Base-by-base conservation (phyloP, 2,113 vertebrate species). In the Pteronura brasiliensis region DNA sequence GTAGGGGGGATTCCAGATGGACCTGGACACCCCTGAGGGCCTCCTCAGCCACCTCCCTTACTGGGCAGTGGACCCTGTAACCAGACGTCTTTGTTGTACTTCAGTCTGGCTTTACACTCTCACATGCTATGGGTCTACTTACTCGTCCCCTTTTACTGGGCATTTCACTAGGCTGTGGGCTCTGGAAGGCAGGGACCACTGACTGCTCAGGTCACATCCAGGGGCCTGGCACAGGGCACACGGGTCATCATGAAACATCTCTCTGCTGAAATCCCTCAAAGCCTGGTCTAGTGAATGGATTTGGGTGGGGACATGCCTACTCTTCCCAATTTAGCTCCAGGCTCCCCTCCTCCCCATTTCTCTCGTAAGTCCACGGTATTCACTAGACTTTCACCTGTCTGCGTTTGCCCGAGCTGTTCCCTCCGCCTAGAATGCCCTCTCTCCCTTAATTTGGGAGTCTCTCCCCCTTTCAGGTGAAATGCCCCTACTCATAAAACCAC, bases 21-120 rank as follows among this genome's bases (percentile, higher is more conserved):
- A 80, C 76, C 27, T 63, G 63, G 94, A 87, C 72, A 72, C 27
- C 25, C 25, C n/a, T 0, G 34, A 89, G 77, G 52, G 9, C 12
- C 17, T 36, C 52, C 72, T 25, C 1, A 47, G 44, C 63, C 88
- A 42, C 63, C 21, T 12, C 55, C n/a, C n/a, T 44, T 88, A 44
- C 13, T 27, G 44, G 52, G 90, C 55, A 57, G 36, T 7, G 36
- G 55, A 17, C 36, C 44, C 39, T 13, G 0, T 21, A 34, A 9
- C 21, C 1, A 29, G 74, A n/a, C 1, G 1, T 25, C 49, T n/a
- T 36, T 25, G 47, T 21, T 1, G 0, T 13, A 39, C 49, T 59
- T 49, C 44, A 55, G 59, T 21, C 18, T 31, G 31, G 79, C 47
- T 55, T 57, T 36, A 71, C 1, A 2, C 15, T 84, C 71, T 34